Base-by-base conservation (phyloP, 1,140 invertebrate species). In the Colletes latitarsis region DNA sequence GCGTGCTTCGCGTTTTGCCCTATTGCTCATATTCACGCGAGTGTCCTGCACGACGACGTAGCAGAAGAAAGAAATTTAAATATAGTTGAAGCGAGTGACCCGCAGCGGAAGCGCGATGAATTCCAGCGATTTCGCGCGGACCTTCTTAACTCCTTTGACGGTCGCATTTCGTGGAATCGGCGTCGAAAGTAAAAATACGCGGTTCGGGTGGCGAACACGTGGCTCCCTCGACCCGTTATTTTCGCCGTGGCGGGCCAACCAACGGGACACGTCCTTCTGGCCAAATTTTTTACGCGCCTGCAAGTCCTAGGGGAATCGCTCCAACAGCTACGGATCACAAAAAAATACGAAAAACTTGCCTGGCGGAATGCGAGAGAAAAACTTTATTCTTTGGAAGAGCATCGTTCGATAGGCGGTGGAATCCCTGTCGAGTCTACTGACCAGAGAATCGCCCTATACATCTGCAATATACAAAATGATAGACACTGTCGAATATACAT, bases 101-200 rank as follows among this genome's bases (percentile, higher is more conserved):
- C 80, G 80, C 85, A 78, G 63, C 85, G 86, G 86, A 91, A 88
- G 75, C 86, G 49, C 83, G 69, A 81, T 77, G 81, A 88, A 92
- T 92, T 90, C 86, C 88, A 84, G 81, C 83, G 79, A 82, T 86
- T 84, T 83, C 72, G 82, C 81, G 75, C 87, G 82, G 86, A 67
- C 30, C 85, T 86, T 64, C 85, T 88, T 86, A 87, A 90, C 81
- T 88, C 88, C 87, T 90, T 91, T 89, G 88, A 89, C 86, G 88
- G 62, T 85, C 82, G 64, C 41, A 86, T 77, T 93, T 92, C 92
- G 83, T 66, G 85, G 92, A 93, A 93, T 85, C 79, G 82, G 87
- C 82, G 81, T 68, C 19, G 57, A 83, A 90, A 85, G 87, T 91
- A 91, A 91, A 92, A 92, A 93, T 92, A 91, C 83, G 82, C 80